Conservation (phyloP, 92 coral and sea anemone genomes). For the Bergia puertoricense region DNA sequence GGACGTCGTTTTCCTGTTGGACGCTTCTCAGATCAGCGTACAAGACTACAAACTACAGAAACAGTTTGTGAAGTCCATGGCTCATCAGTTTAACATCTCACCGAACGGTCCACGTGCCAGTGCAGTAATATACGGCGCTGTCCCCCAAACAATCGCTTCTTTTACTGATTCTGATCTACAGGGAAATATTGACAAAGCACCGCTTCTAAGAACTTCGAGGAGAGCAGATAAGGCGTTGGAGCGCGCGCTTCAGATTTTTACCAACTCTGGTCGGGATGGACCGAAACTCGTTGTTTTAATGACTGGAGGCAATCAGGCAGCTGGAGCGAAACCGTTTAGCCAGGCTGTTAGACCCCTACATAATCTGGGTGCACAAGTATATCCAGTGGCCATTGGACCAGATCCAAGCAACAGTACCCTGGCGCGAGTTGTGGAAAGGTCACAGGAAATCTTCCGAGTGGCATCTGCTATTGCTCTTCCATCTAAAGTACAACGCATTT, state of each 20-base stretch:
- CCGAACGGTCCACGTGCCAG: conserved; percentile 43
- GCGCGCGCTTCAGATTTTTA: neutral
- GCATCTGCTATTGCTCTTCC: conserved; percentile 7
- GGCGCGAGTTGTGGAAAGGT: conserved; percentile 6
- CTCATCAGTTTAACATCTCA: conserved; percentile 27
- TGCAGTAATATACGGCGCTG: conserved; percentile 26
- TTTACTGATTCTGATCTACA: conserved; percentile 26
- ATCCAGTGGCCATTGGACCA: conserved; percentile 45
- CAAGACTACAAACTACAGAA: conserved; percentile 3
- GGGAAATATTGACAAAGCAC: conserved; percentile 20
- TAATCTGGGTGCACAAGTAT: conserved; percentile 42
- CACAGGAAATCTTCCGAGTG: conserved; percentile 39
- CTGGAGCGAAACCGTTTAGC: conserved; percentile 36
- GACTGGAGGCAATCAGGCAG: conserved; percentile 13
- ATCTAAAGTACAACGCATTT: conserved; percentile 1
- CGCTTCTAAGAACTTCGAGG: conserved; percentile 30
- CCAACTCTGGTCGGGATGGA: conserved; percentile 7
- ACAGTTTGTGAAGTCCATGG: conserved; percentile 30
- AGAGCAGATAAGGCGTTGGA: conserved; percentile 39
- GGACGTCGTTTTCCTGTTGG: conserved; percentile 31
- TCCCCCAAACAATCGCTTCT: conserved; percentile 14
- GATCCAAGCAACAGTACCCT: conserved; percentile 16
- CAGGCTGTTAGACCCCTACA: conserved; percentile 53
- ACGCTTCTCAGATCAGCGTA: conserved; percentile 18
- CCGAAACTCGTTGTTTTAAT: conserved; percentile 30